These are phyloP conservation scores for Artibeus jamaicensis DNA, from an alignment of 2,797 vertebrate genomes.

Conservation along the genomic window DNA sequence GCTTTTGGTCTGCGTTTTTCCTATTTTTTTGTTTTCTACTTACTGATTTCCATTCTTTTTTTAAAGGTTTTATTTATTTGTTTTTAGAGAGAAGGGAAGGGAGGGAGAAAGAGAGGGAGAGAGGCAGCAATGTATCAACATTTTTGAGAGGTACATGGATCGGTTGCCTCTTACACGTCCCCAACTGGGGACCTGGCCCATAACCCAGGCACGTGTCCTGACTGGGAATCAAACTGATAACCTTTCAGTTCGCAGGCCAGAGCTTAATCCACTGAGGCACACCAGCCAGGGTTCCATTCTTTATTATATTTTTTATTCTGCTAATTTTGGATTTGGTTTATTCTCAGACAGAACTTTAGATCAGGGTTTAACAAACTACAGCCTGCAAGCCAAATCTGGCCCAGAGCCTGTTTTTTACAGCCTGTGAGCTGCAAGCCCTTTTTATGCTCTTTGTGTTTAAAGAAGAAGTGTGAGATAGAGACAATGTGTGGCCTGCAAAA, in stretches of 20 bases:
- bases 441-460: neutral
- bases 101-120: too few species aligned
- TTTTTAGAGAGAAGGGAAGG: too few species aligned
- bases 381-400: neutral
- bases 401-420: neutral
- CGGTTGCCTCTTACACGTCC: too few species aligned
- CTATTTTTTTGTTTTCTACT: neutral
- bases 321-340: constrained; percentile 6
- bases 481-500: neutral
- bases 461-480: neutral
- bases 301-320: neutral
- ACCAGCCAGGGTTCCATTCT: neutral
- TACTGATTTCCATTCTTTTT: neutral
- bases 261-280: too few species aligned
- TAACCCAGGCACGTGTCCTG: too few species aligned
- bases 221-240: too few species aligned
- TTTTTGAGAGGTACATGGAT: too few species aligned
- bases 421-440: neutral
- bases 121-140: too few species aligned
- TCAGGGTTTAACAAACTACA: neutral
- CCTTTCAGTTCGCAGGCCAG: too few species aligned
- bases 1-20: neutral
- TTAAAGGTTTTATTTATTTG: too few species aligned
- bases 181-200: too few species aligned
- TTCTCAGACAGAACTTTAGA: neutral